Percentiles rank a stretch among this genome's conserved stretches.
These are phyloP conservation scores for Poeciliopsis retropinna DNA, from an alignment of 2,113 vertebrate species.

Conservation along the genomic window DNA sequence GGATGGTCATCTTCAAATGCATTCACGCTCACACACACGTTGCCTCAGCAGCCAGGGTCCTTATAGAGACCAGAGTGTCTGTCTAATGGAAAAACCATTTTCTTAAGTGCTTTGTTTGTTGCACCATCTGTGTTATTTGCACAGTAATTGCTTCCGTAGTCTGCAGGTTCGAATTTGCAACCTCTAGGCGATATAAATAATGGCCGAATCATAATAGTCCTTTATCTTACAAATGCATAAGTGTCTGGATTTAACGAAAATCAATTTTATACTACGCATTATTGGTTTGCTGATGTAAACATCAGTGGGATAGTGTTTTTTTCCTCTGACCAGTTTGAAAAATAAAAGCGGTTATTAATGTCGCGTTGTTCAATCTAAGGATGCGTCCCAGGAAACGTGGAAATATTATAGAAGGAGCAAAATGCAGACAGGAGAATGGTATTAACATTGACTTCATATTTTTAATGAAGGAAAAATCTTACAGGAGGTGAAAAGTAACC, in stretches of 20 bases:
- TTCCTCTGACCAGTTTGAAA: background rate
- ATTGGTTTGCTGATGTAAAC: conserved; percentile 25
- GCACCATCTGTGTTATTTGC: conserved; percentile 71
- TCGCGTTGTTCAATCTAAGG: no score
- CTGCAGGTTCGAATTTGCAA: conserved; percentile 61
- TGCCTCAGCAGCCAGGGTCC: conserved; percentile 48
- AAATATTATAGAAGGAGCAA: no score
- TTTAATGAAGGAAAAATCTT: no score
- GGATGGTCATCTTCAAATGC: background rate
- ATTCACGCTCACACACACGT: conserved; percentile 23
- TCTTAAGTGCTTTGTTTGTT: conserved; percentile 77
- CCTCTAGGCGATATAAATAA: conserved; percentile 59
- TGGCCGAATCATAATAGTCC: conserved; percentile 47
- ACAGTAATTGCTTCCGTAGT: conserved; percentile 71
- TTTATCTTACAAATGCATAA: conserved; percentile 39
- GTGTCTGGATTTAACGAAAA: conserved; percentile 45
- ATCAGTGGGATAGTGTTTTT: background rate
- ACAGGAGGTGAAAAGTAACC: no score
- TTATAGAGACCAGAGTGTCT: conserved; percentile 70
- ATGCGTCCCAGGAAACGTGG: no score
- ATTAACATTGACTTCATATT: no score
- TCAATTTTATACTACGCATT: conserved; percentile 24
- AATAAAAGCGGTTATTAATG: no score
- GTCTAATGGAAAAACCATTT: conserved; percentile 76
- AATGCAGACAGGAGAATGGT: no score